Conservation (phyloP, 2,888 invertebrate genomes). For the Odontocerum albicorne region DNA sequence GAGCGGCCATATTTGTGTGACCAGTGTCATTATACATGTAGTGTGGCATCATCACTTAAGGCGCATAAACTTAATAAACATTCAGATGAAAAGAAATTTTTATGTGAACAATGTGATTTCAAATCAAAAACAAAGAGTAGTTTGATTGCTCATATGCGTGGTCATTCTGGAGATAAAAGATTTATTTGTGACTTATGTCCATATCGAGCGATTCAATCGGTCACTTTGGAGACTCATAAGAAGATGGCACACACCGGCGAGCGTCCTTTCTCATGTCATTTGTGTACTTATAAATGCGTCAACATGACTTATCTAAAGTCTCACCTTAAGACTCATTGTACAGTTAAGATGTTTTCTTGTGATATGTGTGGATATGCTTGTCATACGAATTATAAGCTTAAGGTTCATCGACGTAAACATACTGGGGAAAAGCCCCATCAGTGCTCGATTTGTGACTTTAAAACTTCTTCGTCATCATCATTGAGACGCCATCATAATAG, state of each 20-base stretch:
- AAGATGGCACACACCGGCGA: conserved; percentile 30
- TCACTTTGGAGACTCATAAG: conserved; percentile 27
- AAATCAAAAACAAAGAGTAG: conserved; percentile 31
- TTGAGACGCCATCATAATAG: conserved; percentile 30
- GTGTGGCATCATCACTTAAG: conserved; percentile 22
- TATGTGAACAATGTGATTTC: conserved; percentile 32
- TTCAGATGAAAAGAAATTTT: conserved; percentile 22
- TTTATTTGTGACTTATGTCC: conserved; percentile 31
- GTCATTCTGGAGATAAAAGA: conserved; percentile 28
- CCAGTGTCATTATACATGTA: conserved; percentile 31
- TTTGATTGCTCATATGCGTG: conserved; percentile 24
- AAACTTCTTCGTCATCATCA: conserved; percentile 26
- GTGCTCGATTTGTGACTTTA: conserved; percentile 30
- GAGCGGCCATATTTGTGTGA: conserved; percentile 34
- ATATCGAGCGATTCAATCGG: conserved; percentile 29
- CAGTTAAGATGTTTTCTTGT: conserved; percentile 27
- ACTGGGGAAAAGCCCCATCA: conserved; percentile 32
- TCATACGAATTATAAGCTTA: conserved; percentile 29
- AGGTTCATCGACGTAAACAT: conserved; percentile 28
- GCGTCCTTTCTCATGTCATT: conserved; percentile 32
- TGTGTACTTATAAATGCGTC: conserved; percentile 29
- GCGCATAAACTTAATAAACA: conserved; percentile 32
- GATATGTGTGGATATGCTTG: conserved; percentile 31
- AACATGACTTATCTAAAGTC: conserved; percentile 24
- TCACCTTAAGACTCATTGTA: conserved; percentile 26